Evolutionary conservation across 2,113 vertebrate species (phyloP), one percentile per base, ranked within the genome.

Genomic region (Triplophysa dalaica): DNA sequence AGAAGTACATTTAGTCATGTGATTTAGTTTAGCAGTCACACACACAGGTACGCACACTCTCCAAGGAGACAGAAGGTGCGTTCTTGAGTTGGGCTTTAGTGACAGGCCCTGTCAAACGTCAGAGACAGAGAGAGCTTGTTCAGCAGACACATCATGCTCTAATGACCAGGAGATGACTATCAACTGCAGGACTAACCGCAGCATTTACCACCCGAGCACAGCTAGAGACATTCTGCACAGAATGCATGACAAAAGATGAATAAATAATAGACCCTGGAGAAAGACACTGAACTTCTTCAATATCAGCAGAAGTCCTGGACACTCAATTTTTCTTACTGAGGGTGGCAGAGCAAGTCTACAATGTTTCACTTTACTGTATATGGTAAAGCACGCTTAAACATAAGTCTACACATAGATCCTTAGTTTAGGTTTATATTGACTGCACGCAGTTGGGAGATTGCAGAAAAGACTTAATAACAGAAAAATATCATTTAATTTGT

Each of bases 131-230:
- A 64, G 13, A 63, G 74, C 43, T 65, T 61, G 62, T 48, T 66
- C 52, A 75, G 70, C 70, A 75, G 70, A 68, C 64, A 68, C 12
- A 70, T 56, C 54, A 69, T 43, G 68, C 68, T 74, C 38, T 67
- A 82, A 78, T 66, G 68, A 78, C 81, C 56, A 78, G 56, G 73
- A 82, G 65, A 78, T 78, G 81, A 82, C 69, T 50, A 74, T 82
- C 68, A 78, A 45, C 50, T 11, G 38, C 61, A 66, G 38, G 43
- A 19, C 72, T 75, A 22, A 66, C 33, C 16, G 58, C 38, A 64
- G 58, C 72, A 65, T 61, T 75, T 63, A 65, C 43, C 63, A 24
- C 43, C 22, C 38, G 26, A 54, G 19, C 43, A 45, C 61, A 22
- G 14, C 45, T 54, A 73, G 19, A 74, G 12, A 61, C 38, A 38